Conservation (phyloP, 2,888 invertebrate genomes). For the Ophion ellenae region DNA sequence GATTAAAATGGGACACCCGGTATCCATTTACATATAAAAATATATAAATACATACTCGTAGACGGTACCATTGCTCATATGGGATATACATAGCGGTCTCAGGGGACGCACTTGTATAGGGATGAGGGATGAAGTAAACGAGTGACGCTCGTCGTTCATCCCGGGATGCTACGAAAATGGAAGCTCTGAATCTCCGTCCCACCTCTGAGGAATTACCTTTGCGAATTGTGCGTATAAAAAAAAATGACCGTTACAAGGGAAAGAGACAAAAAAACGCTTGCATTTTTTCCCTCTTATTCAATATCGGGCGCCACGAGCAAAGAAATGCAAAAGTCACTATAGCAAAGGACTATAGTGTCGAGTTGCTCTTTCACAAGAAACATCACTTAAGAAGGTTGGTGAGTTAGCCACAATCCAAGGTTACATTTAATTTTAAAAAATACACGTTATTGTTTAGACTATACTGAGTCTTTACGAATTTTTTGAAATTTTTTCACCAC, state of each 20-base stretch:
- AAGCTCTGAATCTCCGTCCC: slow-evolving; percentile 21
- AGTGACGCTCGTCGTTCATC: slow-evolving; percentile 33
- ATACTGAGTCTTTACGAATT: too few relatives aligned
- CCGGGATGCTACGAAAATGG: slow-evolving; percentile 43
- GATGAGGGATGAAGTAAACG: slow-evolving; percentile 40
- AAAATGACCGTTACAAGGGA: slow-evolving; percentile 13
- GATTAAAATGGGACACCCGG: too few relatives aligned
- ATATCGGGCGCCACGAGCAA: not conserved
- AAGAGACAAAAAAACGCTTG: not conserved
- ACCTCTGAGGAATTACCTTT: slow-evolving; percentile 30
- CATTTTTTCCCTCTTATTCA: not conserved
- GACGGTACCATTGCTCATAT: not conserved
- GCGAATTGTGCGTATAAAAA: slow-evolving; percentile 31
- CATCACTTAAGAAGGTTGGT: too few relatives aligned
- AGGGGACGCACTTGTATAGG: slow-evolving; percentile 30
- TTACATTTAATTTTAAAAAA: too few relatives aligned
- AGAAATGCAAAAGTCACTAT: not conserved
- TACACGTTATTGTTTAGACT: too few relatives aligned
- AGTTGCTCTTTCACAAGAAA: too few relatives aligned
- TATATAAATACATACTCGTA: not conserved
- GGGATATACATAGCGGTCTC: slow-evolving; percentile 21
- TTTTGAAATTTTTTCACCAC: too few relatives aligned
- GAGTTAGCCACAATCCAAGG: too few relatives aligned
- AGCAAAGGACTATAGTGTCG: too few relatives aligned
- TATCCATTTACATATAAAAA: not conserved